phyloP scores from a whole-genome alignment of 2,888 invertebrate species.

The Temnothorax rugatulus region DNA sequence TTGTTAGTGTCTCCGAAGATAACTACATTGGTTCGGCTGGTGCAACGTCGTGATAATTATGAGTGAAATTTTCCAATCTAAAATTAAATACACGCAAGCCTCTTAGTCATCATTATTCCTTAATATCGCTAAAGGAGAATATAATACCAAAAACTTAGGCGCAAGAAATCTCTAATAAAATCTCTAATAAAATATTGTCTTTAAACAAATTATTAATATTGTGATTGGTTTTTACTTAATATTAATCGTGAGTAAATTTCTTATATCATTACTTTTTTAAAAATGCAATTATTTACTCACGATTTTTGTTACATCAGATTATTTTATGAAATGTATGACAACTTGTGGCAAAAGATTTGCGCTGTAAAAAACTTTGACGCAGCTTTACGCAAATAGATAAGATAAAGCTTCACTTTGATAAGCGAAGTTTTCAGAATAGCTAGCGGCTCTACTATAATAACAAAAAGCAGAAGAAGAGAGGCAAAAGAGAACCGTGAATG shows the following conservation, averaged over 20 bases:
- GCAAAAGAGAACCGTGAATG: background rate
- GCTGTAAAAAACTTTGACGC: conserved; percentile 10
- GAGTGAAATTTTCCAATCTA: conserved; percentile 4
- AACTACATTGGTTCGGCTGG: background rate
- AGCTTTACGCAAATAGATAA: conserved; percentile 25
- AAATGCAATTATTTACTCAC: background rate
- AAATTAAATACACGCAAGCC: background rate
- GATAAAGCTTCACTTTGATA: conserved; percentile 40
- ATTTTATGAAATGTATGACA: background rate
- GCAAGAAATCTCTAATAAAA: background rate
- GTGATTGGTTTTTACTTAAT: background rate
- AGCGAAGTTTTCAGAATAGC: conserved; percentile 35
- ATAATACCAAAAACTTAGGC: background rate
- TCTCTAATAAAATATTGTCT: background rate
- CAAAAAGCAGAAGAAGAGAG: background rate
- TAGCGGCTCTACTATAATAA: conserved; percentile 10
- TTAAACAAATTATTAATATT: background rate
- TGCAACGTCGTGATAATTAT: conserved; percentile 27
- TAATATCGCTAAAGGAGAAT: background rate
- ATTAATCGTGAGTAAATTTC: background rate
- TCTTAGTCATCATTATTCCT: background rate
- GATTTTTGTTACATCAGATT: background rate
- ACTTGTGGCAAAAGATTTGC: background rate
- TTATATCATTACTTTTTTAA: background rate
- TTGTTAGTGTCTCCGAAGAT: conserved; percentile 16